Evolutionary conservation across 2,113 vertebrate genomes (phyloP).

Genomic region (Himantopus leucocephalus): DNA sequence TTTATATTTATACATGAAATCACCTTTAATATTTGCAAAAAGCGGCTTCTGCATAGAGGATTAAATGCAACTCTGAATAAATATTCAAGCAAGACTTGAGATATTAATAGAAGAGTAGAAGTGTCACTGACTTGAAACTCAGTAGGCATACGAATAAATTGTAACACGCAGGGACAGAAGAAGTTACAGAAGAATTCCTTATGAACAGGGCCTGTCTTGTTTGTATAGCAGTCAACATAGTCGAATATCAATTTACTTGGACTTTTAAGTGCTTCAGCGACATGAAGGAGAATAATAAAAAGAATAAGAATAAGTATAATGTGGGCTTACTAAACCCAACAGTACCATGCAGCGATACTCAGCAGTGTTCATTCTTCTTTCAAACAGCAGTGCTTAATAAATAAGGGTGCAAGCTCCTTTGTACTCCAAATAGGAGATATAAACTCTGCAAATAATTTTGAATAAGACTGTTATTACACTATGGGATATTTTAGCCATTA

Average conservation of each 20-base stretch:
- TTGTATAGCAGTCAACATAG: neutral
- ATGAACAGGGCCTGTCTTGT: neutral
- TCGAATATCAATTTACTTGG: neutral
- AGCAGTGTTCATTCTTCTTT: neutral
- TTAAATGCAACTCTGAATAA: neutral
- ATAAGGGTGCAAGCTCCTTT: neutral
- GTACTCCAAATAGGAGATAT: neutral
- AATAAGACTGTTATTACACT: neutral
- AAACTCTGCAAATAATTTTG: neutral
- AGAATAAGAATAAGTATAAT: neutral
- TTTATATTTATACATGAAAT: neutral
- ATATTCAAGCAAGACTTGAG: neutral
- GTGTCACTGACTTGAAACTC: neutral
- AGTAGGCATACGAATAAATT: neutral
- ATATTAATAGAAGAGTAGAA: constrained; percentile 3
- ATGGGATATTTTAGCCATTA: neutral
- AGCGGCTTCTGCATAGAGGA: neutral
- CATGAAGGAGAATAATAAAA: neutral
- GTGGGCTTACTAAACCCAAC: neutral
- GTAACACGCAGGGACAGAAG: neutral
- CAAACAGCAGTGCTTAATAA: neutral
- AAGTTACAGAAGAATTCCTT: neutral
- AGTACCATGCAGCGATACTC: constrained; percentile 2
- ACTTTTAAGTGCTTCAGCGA: neutral
- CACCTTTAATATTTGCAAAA: neutral